Conservation (phyloP, 2,888 invertebrate species). For the Troglohyphantes excavatus region DNA sequence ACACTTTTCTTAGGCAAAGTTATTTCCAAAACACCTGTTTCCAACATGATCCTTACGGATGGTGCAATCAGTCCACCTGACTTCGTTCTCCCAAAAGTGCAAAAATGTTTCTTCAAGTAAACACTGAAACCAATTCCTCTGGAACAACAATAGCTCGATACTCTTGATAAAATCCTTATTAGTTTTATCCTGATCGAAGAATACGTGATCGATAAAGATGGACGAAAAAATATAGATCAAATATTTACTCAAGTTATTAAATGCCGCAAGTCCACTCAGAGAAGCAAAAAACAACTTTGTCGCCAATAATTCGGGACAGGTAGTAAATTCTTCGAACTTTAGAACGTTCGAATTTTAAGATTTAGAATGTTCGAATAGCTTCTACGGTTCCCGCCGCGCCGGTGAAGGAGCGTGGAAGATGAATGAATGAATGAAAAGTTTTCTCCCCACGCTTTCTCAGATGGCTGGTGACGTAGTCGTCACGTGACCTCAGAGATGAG, state of each 20-base stretch:
- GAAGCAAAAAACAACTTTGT: too few relatives aligned
- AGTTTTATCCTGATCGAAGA: background rate
- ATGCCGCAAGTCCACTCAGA: too few relatives aligned
- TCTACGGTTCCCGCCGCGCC: constrained; percentile 28
- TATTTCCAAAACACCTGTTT: background rate
- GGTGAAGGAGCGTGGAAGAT: constrained; percentile 16
- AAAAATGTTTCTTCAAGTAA: background rate
- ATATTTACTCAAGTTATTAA: background rate
- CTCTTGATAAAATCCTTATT: background rate
- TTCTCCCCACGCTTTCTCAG: constrained; percentile 29
- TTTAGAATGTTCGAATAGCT: background rate
- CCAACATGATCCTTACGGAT: background rate
- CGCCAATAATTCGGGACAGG: too few relatives aligned
- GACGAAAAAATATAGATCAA: background rate
- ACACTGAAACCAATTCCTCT: background rate
- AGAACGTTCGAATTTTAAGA: background rate
- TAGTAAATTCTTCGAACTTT: background rate
- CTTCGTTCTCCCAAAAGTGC: background rate
- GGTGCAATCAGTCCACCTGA: background rate
- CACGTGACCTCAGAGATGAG: constrained; percentile 63
- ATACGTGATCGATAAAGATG: constrained; percentile 1
- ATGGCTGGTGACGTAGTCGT: constrained; percentile 38
- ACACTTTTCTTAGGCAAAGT: constrained; percentile 23
- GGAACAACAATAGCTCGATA: background rate
- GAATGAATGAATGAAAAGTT: constrained; percentile 68